Percentiles rank a stretch among this genome's conserved stretches.
These are phyloP conservation scores for Cephus runcator DNA, from an alignment of 2,888 invertebrate genomes.

Conservation along the genomic window DNA sequence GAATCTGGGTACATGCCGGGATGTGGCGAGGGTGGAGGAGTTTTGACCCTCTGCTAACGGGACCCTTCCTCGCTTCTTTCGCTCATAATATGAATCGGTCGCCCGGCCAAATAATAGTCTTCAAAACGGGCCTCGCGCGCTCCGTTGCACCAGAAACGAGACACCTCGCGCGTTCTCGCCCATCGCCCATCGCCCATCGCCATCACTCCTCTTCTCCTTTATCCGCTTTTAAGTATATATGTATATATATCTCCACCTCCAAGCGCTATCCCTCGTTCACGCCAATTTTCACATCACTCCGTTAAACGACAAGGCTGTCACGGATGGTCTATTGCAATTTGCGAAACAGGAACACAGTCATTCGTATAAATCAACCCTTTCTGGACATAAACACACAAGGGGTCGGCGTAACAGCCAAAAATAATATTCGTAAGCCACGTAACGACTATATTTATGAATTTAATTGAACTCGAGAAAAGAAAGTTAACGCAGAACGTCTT, in stretches of 20 bases:
- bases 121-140: slow-evolving; percentile 37
- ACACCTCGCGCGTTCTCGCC: slow-evolving; percentile 34
- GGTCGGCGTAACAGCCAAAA: too few relatives aligned
- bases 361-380: too few relatives aligned
- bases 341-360: too few relatives aligned
- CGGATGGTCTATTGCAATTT: too few relatives aligned
- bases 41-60: slow-evolving; percentile 63
- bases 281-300: too few relatives aligned
- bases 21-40: slow-evolving; percentile 37
- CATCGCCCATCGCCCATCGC: slow-evolving; percentile 4
- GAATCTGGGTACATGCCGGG: neutral
- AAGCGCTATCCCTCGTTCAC: neutral
- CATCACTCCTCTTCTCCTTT: slow-evolving; percentile 7
- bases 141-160: slow-evolving; percentile 38
- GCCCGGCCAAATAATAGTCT: slow-evolving; percentile 55
- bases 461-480: too few relatives aligned
- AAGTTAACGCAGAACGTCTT: too few relatives aligned
- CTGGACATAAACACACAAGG: too few relatives aligned
- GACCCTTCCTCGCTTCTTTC: slow-evolving; percentile 60
- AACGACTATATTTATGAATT: too few relatives aligned
- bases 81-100: slow-evolving; percentile 56
- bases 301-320: too few relatives aligned
- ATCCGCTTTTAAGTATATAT: slow-evolving; percentile 5
- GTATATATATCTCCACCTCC: neutral
- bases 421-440: too few relatives aligned